Evolutionary conservation across 2,113 vertebrate genomes (phyloP).

Genomic region (Ochotona princeps): DNA sequence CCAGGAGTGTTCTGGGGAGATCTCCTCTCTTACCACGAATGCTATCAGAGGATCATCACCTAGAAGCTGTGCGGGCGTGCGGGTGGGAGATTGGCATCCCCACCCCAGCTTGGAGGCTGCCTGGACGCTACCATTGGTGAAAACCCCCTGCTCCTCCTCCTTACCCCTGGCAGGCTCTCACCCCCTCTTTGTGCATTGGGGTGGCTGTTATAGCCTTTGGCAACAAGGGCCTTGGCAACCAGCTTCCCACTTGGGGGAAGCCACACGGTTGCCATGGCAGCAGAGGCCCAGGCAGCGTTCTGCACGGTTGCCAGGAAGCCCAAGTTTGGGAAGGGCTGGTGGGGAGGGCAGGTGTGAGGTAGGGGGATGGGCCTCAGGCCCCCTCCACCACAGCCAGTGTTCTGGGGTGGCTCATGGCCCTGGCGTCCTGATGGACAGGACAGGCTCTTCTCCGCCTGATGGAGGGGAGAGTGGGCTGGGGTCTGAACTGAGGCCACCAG

Average conservation of each 20-base stretch:
- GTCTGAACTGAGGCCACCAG: not conserved
- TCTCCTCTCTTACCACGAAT: not conserved
- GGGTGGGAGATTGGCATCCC: not conserved
- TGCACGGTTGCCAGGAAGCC: constrained; percentile 37
- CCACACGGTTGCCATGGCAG: constrained; percentile 75
- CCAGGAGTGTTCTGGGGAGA: not conserved
- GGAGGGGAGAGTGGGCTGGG: not conserved
- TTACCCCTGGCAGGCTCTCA: constrained; percentile 41
- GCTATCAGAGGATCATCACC: not conserved
- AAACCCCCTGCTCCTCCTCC: constrained; percentile 37
- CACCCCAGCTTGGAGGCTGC: not conserved
- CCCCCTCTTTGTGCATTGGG: constrained; percentile 64
- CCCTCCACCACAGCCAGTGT: not conserved
- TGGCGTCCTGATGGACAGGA: not conserved
- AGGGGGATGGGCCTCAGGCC: not conserved
- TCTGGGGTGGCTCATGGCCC: not conserved
- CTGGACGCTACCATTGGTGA: constrained; percentile 27
- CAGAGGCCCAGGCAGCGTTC: constrained; percentile 49
- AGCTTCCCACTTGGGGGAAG: constrained; percentile 80
- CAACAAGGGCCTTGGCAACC: constrained; percentile 81
- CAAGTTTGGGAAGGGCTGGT: constrained; percentile 61
- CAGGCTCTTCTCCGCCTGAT: not conserved
- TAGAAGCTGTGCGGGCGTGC: not conserved
- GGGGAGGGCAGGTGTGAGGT: constrained; percentile 15
- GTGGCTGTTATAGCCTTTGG: constrained; percentile 81